phyloP scores from a whole-genome alignment of 2,888 invertebrate genomes.

The Scrobipalpa atriplicella region DNA sequence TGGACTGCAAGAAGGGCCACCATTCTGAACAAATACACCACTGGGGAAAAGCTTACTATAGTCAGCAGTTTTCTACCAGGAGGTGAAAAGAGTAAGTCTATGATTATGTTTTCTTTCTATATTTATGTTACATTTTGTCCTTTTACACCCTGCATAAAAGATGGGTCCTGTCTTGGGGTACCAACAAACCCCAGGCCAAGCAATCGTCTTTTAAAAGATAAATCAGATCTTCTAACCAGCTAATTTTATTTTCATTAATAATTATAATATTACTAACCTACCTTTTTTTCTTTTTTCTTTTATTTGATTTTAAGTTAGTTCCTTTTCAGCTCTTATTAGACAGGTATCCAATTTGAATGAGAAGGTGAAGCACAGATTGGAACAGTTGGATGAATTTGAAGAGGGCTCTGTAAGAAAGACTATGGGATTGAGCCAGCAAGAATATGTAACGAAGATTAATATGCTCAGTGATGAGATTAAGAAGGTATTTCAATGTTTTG shows the following conservation, averaged over 20 bases:
- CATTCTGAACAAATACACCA: constrained; percentile 96
- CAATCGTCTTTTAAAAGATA: no score
- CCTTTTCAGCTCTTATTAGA: constrained; percentile 88
- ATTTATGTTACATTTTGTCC: no score
- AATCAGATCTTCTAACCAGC: no score
- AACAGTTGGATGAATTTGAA: constrained; percentile 97
- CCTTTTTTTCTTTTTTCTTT: constrained; percentile 41
- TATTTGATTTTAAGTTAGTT: constrained; percentile 73
- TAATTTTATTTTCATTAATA: constrained; percentile 55
- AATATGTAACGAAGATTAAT: constrained; percentile 94
- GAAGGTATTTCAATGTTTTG: constrained; percentile 64
- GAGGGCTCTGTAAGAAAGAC: constrained; percentile 94
- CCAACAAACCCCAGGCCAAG: no score
- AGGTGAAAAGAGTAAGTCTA: constrained; percentile 87
- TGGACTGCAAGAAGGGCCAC: constrained; percentile 89
- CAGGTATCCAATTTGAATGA: constrained; percentile 92
- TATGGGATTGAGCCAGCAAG: constrained; percentile 95
- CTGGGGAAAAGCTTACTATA: constrained; percentile 95
- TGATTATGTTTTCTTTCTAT: constrained; percentile 42
- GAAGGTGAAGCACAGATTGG: constrained; percentile 94
- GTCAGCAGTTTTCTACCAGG: constrained; percentile 93
- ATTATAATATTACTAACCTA: constrained; percentile 24
- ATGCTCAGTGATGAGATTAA: constrained; percentile 95
- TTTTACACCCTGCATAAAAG: no score
- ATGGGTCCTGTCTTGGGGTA: no score